phyloP scores from a whole-genome alignment of 1,140 invertebrate genomes.

The Charaxes varanes region DNA sequence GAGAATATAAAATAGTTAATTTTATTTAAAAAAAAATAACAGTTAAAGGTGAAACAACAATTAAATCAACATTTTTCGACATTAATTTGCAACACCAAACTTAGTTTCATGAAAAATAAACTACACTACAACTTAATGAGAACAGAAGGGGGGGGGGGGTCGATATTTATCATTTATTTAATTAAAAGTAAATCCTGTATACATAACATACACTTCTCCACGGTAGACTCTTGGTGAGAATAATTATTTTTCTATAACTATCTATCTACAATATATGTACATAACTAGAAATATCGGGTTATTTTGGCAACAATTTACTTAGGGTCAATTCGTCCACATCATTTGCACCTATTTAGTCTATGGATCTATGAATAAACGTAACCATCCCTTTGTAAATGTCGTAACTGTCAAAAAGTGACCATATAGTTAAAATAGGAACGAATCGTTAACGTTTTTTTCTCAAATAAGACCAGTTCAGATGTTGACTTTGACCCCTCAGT shows the following conservation, averaged over 20 bases:
- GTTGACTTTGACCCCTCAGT: not conserved
- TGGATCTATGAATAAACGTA: not conserved
- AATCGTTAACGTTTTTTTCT: not conserved
- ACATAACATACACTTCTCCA: no score
- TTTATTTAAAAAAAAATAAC: no score
- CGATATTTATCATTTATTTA: no score
- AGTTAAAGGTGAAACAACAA: no score
- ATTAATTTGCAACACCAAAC: no score
- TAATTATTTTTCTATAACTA: conserved; percentile 46
- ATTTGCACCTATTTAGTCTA: not conserved
- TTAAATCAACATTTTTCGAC: no score
- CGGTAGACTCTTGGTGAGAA: conserved; percentile 4
- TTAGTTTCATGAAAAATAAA: no score
- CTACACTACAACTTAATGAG: no score
- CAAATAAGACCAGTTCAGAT: not conserved
- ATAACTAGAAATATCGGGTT: conserved; percentile 37
- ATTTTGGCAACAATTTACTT: conserved; percentile 45
- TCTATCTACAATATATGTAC: conserved; percentile 64
- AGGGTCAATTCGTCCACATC: conserved; percentile 11
- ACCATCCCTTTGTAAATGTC: not conserved
- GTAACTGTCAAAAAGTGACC: conserved; percentile 12
- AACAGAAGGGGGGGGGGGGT: no score
- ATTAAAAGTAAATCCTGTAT: no score
- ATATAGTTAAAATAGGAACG: conserved; percentile 21
- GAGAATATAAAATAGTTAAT: no score